Percentiles rank a stretch among this genome's conserved stretches.
These are phyloP conservation scores for Ormyrus nitidulus DNA, from an alignment of 2,888 invertebrate genomes.

Conservation along the genomic window DNA sequence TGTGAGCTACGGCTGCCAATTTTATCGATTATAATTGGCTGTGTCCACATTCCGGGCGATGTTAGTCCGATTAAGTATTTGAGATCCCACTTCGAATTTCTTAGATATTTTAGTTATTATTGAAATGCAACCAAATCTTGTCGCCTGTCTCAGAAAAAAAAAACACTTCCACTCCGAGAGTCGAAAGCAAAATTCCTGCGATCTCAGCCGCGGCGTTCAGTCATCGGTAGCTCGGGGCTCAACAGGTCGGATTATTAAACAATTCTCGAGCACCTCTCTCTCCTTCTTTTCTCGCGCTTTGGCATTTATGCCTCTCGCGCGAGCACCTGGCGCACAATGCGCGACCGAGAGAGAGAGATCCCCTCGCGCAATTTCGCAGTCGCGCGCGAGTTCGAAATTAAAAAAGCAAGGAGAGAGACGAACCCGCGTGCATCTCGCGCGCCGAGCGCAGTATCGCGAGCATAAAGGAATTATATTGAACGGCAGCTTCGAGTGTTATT, in stretches of 20 bases:
- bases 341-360: slow-evolving; percentile 9
- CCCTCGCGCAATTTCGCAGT: slow-evolving; percentile 2
- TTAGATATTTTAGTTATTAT: too few relatives aligned
- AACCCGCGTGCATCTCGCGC: slow-evolving; percentile 22
- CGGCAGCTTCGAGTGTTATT: slow-evolving; percentile 35
- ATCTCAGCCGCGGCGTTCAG: neutral
- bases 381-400: slow-evolving; percentile 34
- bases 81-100: too few relatives aligned
- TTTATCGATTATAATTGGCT: neutral
- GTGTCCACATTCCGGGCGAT: neutral
- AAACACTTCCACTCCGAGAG: too few relatives aligned
- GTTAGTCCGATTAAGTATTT: too few relatives aligned
- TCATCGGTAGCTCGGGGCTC: slow-evolving; percentile 21
- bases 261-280: slow-evolving; percentile 35
- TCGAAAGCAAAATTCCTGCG: too few relatives aligned
- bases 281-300: neutral
- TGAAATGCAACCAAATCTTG: too few relatives aligned
- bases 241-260: slow-evolving; percentile 53
- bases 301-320: slow-evolving; percentile 28
- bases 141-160: too few relatives aligned
- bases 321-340: slow-evolving; percentile 24
- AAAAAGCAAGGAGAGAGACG: slow-evolving; percentile 39
- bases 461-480: slow-evolving; percentile 46
- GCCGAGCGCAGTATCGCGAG: neutral
- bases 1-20: neutral